A percentile compares a stretch with the other conserved stretches of the same genome.
Conservation (phyloP, 2,888 invertebrate genomes). For the Meganola albula region DNA sequence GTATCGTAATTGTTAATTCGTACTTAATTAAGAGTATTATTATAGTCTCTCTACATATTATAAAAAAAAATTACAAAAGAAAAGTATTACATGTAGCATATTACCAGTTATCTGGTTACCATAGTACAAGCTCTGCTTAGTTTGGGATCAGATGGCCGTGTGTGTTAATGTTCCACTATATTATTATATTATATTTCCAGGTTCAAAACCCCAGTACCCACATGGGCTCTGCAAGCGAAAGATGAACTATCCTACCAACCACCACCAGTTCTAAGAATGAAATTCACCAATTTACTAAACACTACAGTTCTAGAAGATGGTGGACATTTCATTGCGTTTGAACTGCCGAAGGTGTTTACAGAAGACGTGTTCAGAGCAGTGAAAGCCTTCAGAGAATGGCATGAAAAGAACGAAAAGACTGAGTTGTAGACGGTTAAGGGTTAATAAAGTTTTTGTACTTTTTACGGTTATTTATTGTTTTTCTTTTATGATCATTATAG, state of each 20-base stretch:
- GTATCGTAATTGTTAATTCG: too few relatives aligned
- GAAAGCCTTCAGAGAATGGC: constrained; percentile 40
- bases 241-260: constrained; percentile 80
- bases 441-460: constrained; percentile 21
- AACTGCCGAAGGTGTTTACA: constrained; percentile 82
- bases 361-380: constrained; percentile 78
- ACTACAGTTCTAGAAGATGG: constrained; percentile 80
- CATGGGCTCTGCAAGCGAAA: constrained; percentile 83
- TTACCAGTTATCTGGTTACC: too few relatives aligned
- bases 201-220: constrained; percentile 67
- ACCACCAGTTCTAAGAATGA: constrained; percentile 73
- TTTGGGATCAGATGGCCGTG: too few relatives aligned
- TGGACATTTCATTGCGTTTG: constrained; percentile 91
- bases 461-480: constrained; percentile 9
- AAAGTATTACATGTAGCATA: too few relatives aligned
- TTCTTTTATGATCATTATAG: not conserved
- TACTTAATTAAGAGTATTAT: too few relatives aligned
- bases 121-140: too few relatives aligned
- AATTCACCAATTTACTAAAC: constrained; percentile 81
- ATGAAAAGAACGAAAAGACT: constrained; percentile 32
- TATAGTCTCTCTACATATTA: too few relatives aligned
- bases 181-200: too few relatives aligned
- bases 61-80: too few relatives aligned
- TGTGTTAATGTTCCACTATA: too few relatives aligned
- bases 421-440: constrained; percentile 32